These are phyloP conservation scores for Chamaedrilus cognettii DNA, from an alignment of 2,888 invertebrate genomes.

Conservation along the genomic window DNA sequence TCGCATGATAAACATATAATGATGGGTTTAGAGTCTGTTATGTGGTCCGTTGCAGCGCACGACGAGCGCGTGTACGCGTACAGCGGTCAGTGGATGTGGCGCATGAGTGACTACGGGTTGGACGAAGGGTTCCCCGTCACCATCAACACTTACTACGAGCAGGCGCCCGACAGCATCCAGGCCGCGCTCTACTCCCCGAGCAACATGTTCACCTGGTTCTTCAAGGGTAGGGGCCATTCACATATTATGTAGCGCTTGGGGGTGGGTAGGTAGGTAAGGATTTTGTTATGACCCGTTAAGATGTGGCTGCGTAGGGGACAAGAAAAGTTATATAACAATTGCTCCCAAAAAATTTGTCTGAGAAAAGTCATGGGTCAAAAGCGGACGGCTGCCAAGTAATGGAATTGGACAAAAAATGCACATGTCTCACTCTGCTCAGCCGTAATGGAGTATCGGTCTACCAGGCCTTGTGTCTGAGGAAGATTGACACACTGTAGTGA, in stretches of 20 bases:
- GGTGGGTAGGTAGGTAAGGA: no score
- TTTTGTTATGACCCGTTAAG: background rate
- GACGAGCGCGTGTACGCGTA: conserved; percentile 34
- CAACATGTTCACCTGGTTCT: conserved; percentile 46
- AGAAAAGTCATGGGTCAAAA: no score
- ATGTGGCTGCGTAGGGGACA: background rate
- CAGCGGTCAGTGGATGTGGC: conserved; percentile 32
- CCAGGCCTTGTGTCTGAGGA: no score
- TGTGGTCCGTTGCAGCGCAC: conserved; percentile 25
- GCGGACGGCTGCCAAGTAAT: no score
- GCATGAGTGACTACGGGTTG: conserved; percentile 39
- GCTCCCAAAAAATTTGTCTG: background rate
- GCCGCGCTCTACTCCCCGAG: conserved; percentile 49
- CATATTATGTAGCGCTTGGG: no score
- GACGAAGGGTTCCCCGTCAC: conserved; percentile 44
- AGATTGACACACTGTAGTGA: no score
- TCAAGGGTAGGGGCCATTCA: conserved; percentile 50
- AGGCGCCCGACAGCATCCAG: conserved; percentile 43
- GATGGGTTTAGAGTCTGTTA: no score
- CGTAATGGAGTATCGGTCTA: no score
- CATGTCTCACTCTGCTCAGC: no score
- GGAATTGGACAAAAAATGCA: no score
- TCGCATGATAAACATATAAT: no score
- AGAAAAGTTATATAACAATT: no score
- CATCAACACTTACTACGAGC: conserved; percentile 40